A percentile compares a stretch with the other conserved stretches of the same genome.
Conservation (phyloP, 2,797 vertebrate species). For the Falco rusticolus region DNA sequence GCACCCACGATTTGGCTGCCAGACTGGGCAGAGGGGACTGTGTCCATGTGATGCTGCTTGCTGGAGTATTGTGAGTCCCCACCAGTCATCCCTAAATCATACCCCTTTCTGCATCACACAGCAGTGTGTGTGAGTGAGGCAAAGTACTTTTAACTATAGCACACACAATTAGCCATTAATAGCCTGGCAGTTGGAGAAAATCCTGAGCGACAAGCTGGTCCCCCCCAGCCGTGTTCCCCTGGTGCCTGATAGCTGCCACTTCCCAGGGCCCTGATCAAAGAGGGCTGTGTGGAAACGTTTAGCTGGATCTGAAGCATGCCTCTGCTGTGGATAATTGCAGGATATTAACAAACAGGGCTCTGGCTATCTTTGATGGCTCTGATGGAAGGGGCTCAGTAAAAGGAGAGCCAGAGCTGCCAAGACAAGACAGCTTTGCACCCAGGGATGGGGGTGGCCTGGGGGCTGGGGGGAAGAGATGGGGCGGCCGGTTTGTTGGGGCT, state of each 20-base stretch:
- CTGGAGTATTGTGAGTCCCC: background rate
- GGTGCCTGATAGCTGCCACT: background rate
- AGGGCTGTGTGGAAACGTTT: background rate
- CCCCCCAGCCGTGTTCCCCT: background rate
- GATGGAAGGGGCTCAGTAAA: background rate
- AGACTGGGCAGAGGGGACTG: rapidly evolving
- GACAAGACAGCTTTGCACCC: too few species aligned
- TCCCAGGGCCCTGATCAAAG: background rate
- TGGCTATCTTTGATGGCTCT: background rate
- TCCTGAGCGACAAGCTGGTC: background rate
- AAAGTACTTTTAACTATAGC: background rate
- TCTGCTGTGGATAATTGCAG: background rate
- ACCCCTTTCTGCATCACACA: rapidly evolving
- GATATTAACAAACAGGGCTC: background rate
- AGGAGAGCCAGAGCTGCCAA: background rate
- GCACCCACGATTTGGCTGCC: rapidly evolving
- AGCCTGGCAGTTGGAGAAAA: background rate
- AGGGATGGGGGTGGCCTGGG: too few species aligned
- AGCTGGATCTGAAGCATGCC: background rate
- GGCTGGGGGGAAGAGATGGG: background rate
- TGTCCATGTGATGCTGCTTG: rapidly evolving
- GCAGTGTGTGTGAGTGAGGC: background rate
- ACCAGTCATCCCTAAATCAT: background rate
- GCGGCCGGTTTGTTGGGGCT: background rate
- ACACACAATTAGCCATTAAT: background rate